Evolutionary conservation across 1,140 invertebrate genomes (phyloP).

Genomic region (Bombyx mandarina): DNA sequence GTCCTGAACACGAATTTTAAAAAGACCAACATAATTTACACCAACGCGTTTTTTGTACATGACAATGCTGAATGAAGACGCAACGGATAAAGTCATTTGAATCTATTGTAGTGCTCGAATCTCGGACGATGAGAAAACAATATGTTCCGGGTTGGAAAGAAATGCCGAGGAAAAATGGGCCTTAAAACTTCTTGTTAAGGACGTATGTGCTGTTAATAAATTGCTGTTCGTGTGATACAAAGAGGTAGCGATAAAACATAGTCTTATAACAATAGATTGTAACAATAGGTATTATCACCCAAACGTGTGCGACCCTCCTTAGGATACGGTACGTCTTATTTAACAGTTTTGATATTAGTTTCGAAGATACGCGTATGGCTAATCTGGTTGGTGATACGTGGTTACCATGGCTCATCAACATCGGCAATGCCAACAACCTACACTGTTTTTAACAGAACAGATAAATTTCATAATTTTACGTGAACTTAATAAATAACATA

Average conservation of each 20-base stretch:
- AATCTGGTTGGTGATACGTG: no score
- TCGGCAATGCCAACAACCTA: no score
- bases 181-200: conserved; percentile 13
- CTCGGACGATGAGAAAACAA: conserved; percentile 29
- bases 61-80: conserved; percentile 38
- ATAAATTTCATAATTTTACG: no score
- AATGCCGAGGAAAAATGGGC: conserved; percentile 15
- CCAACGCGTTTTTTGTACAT: conserved; percentile 31
- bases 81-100: conserved; percentile 63
- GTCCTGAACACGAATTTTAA: conserved; percentile 21
- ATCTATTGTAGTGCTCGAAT: conserved; percentile 55
- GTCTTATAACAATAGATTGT: conserved; percentile 40
- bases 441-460: no score
- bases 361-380: no score
- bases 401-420: no score
- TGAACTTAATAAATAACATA: no score
- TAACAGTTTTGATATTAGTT: no score
- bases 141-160: conserved; percentile 10
- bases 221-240: conserved; percentile 27
- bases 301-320: conserved; percentile 26
- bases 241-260: conserved; percentile 58
- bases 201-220: background rate
- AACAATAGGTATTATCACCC: conserved; percentile 58
- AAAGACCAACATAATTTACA: conserved; percentile 51
- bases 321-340: no score